Base-by-base conservation (phyloP, 2,113 vertebrate genomes). In the Rhinogobius similis region DNA sequence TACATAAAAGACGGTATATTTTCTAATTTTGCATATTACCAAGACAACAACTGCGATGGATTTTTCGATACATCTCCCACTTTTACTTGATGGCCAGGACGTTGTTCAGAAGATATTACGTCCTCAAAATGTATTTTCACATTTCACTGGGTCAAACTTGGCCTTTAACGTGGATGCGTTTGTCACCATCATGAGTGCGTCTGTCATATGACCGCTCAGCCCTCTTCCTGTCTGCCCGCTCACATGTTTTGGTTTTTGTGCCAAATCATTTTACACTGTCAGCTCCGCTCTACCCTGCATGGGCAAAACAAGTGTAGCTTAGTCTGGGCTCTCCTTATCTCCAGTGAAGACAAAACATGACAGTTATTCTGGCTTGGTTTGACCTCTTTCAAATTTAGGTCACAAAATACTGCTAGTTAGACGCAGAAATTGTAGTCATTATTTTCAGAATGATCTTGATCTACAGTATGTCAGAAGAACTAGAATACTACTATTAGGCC, bases 191-290 rank as follows among this genome's bases (percentile, higher is more conserved):
- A 61, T 32, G 29, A 61, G 58, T 36, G 16, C 29, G 29, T n/a
- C 29, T 18, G 26, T 32, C 56, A 18, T 9, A 20, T 59, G 56
- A 20, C 56, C 24, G 5, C 56, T 8, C 18, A 32, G 27, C 7
- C 55, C 56, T n/a, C 29, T 61, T 61, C 58, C 58, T 21, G 18
- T 61, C 58, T 36, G 58, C 18, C 0, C 1, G 20, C 18, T 61
- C 58, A 61, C 29, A 36, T 61, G 58, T 36, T 61, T 36, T n/a
- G 32, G 29, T 61, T 61, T 61, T 61, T 36, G 9, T 20, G 58
- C 29, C 58, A 61, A 61, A 61, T 61, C 58, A 61, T 21, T 61
- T 61, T 10, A 61, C 55, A 58, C 9, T 7, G 16, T 32, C 26
- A n/a, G 56, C 56, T 18, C 26, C 1, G 23, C 24, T 26, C 2